Conservation (phyloP, 2,113 vertebrate genomes). For the Hydropotes inermis region DNA sequence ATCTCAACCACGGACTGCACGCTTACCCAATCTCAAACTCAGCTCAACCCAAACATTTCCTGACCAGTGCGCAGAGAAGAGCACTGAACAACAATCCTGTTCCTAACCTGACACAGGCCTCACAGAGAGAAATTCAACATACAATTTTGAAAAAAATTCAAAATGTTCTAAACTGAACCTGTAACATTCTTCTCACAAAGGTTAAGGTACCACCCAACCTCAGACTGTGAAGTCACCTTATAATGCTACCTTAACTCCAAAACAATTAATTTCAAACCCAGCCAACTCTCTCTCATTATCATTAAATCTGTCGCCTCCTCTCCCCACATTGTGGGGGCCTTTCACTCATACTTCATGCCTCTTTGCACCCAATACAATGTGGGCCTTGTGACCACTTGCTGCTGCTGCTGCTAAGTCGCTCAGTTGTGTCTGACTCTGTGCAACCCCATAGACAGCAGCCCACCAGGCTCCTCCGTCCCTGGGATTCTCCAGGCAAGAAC, state of each 20-base stretch:
- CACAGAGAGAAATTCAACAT: background rate
- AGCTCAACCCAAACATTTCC: background rate
- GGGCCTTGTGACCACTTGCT: background rate
- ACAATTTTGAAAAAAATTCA: background rate
- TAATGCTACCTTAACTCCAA: constrained; percentile 15
- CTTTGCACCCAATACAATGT: background rate
- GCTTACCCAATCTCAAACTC: background rate
- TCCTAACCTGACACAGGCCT: background rate
- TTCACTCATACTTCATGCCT: background rate
- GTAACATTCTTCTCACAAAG: background rate
- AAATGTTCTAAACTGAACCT: background rate
- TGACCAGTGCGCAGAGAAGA: background rate
- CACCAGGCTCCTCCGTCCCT: no score
- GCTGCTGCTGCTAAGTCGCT: no score
- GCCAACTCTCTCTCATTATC: background rate
- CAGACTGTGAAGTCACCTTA: background rate
- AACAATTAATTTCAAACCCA: background rate
- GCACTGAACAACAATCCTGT: background rate
- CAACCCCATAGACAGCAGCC: no score
- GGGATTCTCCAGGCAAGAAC: no score
- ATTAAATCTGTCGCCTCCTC: background rate
- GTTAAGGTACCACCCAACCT: background rate
- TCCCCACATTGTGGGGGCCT: background rate
- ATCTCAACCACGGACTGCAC: background rate
- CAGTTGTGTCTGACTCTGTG: no score